Percentiles rank a stretch among this genome's conserved stretches.
Conservation (phyloP, 1,140 invertebrate genomes). For the Chironomus tepperi region DNA sequence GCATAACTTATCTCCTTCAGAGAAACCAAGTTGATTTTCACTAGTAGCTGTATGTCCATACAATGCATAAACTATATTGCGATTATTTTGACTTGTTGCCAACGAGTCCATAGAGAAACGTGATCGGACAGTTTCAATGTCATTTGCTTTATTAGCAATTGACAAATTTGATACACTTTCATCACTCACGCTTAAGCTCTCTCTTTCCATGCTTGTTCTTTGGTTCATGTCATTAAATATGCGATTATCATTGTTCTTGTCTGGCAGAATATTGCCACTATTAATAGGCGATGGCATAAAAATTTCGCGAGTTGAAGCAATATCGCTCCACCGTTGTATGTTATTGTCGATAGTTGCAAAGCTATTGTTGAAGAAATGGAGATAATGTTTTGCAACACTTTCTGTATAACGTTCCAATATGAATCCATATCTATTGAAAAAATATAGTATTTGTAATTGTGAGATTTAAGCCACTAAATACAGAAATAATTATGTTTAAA, state of each 20-base stretch:
- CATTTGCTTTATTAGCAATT: conserved; percentile 35
- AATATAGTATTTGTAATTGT: background rate
- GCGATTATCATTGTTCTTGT: background rate
- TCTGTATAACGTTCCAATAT: conserved; percentile 78
- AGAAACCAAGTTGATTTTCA: conserved; percentile 85
- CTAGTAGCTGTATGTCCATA: conserved; percentile 85
- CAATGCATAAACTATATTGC: conserved; percentile 63
- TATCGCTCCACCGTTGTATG: conserved; percentile 80
- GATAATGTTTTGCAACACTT: conserved; percentile 83
- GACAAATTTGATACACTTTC: conserved; percentile 1
- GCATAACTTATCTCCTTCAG: conserved; percentile 88
- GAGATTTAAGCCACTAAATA: background rate
- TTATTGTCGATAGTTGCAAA: conserved; percentile 66
- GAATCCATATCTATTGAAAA: conserved; percentile 62
- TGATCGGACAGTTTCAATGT: conserved; percentile 50
- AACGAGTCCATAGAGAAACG: background rate
- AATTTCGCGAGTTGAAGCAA: conserved; percentile 73
- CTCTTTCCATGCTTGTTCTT: conserved; percentile 19
- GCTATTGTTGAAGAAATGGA: conserved; percentile 75
- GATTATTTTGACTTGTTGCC: background rate
- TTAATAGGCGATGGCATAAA: conserved; percentile 56
- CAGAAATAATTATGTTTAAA: background rate
- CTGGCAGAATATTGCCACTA: background rate
- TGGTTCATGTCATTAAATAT: background rate
- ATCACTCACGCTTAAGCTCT: conserved; percentile 11